phyloP scores from a whole-genome alignment of 2,888 invertebrate genomes.

The Lithophane semibrunnea region DNA sequence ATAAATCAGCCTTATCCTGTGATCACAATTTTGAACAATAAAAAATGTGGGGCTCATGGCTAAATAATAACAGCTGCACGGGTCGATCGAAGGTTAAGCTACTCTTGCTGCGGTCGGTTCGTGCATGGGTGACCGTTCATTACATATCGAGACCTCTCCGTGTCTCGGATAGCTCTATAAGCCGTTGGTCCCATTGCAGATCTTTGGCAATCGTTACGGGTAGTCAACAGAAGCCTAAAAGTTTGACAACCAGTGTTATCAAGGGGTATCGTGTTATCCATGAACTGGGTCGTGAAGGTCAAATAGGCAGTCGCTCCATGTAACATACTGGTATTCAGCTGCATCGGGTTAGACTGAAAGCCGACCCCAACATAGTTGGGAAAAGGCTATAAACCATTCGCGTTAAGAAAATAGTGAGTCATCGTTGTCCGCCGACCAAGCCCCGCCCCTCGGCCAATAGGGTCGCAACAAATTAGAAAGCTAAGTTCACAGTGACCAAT shows the following conservation, averaged over 20 bases:
- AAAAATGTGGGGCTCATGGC: too few species aligned
- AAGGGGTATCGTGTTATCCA: neutral
- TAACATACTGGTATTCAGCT: neutral
- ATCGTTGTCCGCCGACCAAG: too few species aligned
- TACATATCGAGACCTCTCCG: neutral
- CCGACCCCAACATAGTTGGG: neutral
- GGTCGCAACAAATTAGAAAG: too few species aligned
- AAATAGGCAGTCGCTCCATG: neutral
- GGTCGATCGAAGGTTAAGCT: neutral
- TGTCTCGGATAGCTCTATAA: neutral
- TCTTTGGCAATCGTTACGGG: neutral
- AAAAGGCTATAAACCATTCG: neutral
- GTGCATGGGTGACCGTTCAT: neutral
- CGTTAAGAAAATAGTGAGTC: too few species aligned
- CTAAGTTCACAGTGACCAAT: too few species aligned
- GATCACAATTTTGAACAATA: too few species aligned
- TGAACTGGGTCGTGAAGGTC: neutral
- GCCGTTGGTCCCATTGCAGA: neutral
- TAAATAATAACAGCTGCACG: too few species aligned
- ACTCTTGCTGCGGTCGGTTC: neutral
- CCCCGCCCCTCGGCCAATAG: too few species aligned
- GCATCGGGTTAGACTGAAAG: neutral
- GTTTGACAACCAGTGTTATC: neutral
- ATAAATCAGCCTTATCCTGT: too few species aligned
- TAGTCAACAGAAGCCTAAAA: neutral